A percentile compares a stretch with the other conserved stretches of the same genome.
These are phyloP conservation scores for Amphimallon solstitiale DNA, from an alignment of 2,888 invertebrate species.

Conservation along the genomic window DNA sequence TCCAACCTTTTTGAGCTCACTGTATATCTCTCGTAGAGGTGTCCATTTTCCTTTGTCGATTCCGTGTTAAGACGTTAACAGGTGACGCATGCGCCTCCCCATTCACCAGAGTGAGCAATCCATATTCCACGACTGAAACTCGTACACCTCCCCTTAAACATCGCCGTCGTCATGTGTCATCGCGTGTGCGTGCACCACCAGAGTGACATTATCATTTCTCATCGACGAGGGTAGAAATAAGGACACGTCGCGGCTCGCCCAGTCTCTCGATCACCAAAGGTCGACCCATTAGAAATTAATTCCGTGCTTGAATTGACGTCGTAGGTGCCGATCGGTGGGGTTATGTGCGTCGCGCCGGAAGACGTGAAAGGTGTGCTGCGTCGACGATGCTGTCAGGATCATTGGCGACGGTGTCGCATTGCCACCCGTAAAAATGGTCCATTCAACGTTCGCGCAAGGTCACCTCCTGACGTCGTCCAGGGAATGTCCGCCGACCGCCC, in stretches of 20 bases:
- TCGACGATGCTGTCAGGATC: not conserved
- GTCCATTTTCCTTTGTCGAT: constrained; percentile 15
- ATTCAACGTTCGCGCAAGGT: constrained; percentile 62
- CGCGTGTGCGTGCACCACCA: not conserved
- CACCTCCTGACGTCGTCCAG: constrained; percentile 59
- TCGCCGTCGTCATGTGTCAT: not conserved
- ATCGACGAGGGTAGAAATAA: too few relatives aligned
- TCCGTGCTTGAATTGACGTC: too few relatives aligned
- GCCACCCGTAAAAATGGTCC: constrained; percentile 55
- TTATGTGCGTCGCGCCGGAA: constrained; percentile 17
- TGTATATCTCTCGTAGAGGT: not conserved
- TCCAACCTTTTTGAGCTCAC: constrained; percentile 9
- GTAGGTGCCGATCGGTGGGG: not conserved
- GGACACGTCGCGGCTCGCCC: too few relatives aligned
- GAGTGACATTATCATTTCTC: too few relatives aligned
- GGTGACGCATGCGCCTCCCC: constrained; percentile 43
- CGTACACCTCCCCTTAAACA: constrained; percentile 29
- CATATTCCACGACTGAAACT: constrained; percentile 39
- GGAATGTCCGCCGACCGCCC: constrained; percentile 37
- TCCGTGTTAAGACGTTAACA: constrained; percentile 42
- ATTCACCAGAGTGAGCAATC: constrained; percentile 41
- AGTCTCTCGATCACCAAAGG: too few relatives aligned
- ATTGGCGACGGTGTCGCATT: not conserved
- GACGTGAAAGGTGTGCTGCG: not conserved
- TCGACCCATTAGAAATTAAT: too few relatives aligned